These are phyloP conservation scores for Macrobrachium nipponense DNA, from an alignment of 1,140 invertebrate genomes.

Conservation along the genomic window DNA sequence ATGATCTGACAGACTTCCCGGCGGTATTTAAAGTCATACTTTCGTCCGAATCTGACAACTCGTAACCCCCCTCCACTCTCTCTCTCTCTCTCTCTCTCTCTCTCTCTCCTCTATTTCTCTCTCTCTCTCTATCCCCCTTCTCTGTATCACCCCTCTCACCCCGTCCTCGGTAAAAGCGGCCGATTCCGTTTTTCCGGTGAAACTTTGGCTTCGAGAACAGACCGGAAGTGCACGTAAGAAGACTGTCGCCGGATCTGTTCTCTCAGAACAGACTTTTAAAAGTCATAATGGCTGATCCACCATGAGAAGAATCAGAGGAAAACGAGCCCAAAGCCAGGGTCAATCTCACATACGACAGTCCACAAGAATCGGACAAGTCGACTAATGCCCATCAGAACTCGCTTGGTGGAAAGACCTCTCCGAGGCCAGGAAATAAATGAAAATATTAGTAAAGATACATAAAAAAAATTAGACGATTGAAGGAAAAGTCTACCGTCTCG, in stretches of 20 bases:
- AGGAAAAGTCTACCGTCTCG: not conserved
- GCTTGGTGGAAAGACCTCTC: constrained; percentile 49
- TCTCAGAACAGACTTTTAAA: no score
- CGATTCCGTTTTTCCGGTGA: constrained; percentile 27
- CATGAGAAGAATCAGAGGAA: no score
- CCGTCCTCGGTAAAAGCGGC: constrained; percentile 29
- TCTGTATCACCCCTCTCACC: constrained; percentile 19
- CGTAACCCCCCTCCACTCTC: constrained; percentile 18
- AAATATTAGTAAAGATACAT: not conserved
- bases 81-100: not conserved
- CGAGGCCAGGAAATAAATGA: constrained; percentile 11
- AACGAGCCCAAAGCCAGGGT: no score
- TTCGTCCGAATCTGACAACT: constrained; percentile 60
- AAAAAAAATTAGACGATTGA: constrained; percentile 15
- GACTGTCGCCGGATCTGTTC: no score
- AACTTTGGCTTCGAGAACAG: no score
- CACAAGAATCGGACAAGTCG: constrained; percentile 50
- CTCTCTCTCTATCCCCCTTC: constrained; percentile 6
- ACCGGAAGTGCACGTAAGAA: no score
- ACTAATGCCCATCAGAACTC: constrained; percentile 54
- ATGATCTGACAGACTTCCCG: not conserved
- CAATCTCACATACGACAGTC: not conserved
- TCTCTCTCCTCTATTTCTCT: constrained; percentile 6
- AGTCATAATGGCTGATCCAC: no score
- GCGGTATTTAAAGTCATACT: constrained; percentile 38